Evolutionary conservation across 2,797 vertebrate genomes (phyloP).

Genomic region (Spinus pinus): DNA sequence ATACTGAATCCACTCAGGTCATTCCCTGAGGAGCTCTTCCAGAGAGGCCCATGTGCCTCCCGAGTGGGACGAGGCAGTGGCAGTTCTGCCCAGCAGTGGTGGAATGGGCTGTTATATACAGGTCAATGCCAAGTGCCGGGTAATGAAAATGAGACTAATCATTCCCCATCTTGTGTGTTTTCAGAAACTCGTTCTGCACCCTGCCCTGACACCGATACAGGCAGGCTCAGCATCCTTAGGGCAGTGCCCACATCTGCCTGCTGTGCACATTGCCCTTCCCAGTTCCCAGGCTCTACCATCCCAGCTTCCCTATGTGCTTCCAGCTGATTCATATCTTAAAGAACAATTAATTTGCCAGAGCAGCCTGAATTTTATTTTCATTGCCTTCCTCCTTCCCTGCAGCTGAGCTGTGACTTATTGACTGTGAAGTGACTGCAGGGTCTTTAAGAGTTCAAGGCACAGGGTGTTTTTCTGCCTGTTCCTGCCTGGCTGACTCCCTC

Average conservation of each 20-base stretch:
- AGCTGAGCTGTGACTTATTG: conserved; percentile 46
- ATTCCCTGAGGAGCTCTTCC: neutral
- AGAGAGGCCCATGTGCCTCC: neutral
- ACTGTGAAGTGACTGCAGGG: conserved; percentile 37
- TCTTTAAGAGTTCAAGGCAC: conserved; percentile 8
- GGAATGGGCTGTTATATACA: neutral
- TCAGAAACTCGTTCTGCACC: fast-evolving
- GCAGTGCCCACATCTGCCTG: neutral
- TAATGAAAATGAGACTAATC: conserved; percentile 1
- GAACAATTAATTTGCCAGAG: neutral
- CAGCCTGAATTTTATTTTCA: conserved; percentile 18
- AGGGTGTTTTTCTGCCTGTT: neutral
- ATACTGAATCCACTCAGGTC: neutral
- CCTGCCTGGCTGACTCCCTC: conserved; percentile 27
- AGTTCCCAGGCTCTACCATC: neutral
- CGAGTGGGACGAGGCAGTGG: neutral
- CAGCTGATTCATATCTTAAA: neutral
- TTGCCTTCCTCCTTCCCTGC: neutral
- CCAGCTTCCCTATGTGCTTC: neutral
- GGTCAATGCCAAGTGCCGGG: neutral
- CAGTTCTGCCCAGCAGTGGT: neutral
- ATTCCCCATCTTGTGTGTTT: neutral
- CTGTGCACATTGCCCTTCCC: fast-evolving
- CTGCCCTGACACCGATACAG: neutral
- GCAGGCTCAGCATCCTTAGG: fast-evolving